Evolutionary conservation across 2,113 vertebrate species (phyloP).

Genomic region (Lepisosteus osseus): DNA sequence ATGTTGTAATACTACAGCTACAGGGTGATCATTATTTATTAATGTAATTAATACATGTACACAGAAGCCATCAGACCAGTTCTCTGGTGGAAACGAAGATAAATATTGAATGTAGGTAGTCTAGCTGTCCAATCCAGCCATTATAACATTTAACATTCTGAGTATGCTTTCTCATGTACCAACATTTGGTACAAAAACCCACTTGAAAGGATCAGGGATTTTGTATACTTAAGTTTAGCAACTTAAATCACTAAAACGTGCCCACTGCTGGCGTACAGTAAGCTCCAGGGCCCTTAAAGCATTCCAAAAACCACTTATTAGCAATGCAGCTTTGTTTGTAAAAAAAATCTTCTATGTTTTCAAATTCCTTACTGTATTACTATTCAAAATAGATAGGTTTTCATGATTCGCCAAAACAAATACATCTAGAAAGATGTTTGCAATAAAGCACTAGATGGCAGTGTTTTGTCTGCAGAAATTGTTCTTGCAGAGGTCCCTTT

Average conservation of each 20-base stretch:
- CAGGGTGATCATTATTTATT: too few species aligned
- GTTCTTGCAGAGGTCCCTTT: too few species aligned
- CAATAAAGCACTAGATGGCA: conserved; percentile 65
- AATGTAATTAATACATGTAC: too few species aligned
- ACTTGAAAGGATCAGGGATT: not conserved
- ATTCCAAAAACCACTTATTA: not conserved
- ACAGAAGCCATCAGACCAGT: too few species aligned
- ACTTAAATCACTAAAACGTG: not conserved
- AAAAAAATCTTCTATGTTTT: not conserved
- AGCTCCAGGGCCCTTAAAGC: not conserved
- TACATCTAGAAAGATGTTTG: not conserved
- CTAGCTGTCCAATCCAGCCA: too few species aligned
- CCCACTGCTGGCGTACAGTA: not conserved
- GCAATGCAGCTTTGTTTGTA: not conserved
- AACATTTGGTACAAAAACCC: not conserved
- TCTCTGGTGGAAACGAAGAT: too few species aligned
- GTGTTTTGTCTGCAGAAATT: conserved; percentile 46
- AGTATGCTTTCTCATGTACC: too few species aligned
- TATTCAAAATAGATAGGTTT: too few species aligned
- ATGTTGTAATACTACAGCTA: too few species aligned
- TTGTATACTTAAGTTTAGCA: too few species aligned
- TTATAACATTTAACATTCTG: too few species aligned
- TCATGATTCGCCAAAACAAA: not conserved
- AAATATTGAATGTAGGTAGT: too few species aligned
- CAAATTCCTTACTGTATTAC: not conserved